Evolutionary conservation across 2,113 vertebrate species (phyloP), one percentile per base, ranked within the genome.

Genomic region (Clarias magur): DNA sequence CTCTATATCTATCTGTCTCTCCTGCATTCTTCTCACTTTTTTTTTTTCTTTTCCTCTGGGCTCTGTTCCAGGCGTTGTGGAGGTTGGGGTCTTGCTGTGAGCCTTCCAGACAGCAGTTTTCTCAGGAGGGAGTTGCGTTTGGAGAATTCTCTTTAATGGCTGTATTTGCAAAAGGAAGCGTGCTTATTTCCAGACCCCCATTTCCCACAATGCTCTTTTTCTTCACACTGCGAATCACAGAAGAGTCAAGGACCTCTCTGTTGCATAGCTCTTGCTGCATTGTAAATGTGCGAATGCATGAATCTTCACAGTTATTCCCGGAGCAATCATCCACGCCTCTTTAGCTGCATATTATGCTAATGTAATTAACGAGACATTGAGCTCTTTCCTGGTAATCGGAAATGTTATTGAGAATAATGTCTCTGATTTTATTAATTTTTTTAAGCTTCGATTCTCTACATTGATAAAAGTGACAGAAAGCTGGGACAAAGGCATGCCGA

Each of bases 121-220:
- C 80, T 80, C 73, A 65, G 83, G 57, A 81, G 83, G 82, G 80
- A 80, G 80, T 87, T 56, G 30, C 30, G n/a, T 73, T 30, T 16
- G 34, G 67, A 75, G 62, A 88, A 86, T 79, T 85, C 53, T 59
- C 8, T 38, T 72, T 89, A 89, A 89, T 90, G 82, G 80, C 67
- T 88, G 86, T 89, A 88, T 89, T 88, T 88, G 84, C 48, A 86
- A 62, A 90, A 88, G 88, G 84, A 90, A 78, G 86, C 48, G 56
- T 63, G 84, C 85, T 87, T 79, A 70, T 90, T 90, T 88, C 57
- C 85, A 88, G 65, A 87, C 86, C 67, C 67, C 76, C 67, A 84
- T 87, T 90, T 86, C 82, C 68, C 54, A 79, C 87, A 84, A 82
- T 76, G 67, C 53, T 81, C 86, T 88, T 82, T 70, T 87, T 87